Percentiles rank a stretch among this genome's conserved stretches.
These are phyloP conservation scores for Silvanus unidentatus DNA, from an alignment of 2,888 invertebrate species.

Conservation along the genomic window DNA sequence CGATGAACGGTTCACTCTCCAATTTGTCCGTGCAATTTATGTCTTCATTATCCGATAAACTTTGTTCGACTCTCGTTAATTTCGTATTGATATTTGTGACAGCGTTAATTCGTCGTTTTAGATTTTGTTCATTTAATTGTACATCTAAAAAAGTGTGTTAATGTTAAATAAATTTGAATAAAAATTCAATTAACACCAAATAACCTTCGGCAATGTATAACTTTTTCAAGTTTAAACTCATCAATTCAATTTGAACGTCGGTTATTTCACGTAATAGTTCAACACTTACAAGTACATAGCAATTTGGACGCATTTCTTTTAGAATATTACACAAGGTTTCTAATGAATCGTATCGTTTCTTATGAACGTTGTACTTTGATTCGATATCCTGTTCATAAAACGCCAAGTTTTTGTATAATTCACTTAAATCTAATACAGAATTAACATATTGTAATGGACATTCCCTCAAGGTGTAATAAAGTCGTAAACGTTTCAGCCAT, in stretches of 20 bases:
- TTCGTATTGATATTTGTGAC: constrained; percentile 29
- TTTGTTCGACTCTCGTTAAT: constrained; percentile 13
- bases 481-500: constrained; percentile 55
- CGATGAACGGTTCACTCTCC: too few species aligned
- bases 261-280: constrained; percentile 51
- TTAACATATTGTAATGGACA: constrained; percentile 56
- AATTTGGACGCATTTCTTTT: constrained; percentile 52
- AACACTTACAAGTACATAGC: constrained; percentile 47
- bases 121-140: constrained; percentile 4
- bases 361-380: constrained; percentile 53
- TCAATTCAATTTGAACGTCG: constrained; percentile 58
- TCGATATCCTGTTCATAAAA: constrained; percentile 69
- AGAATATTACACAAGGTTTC: constrained; percentile 54
- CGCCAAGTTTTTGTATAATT: constrained; percentile 60
- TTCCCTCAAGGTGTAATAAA: constrained; percentile 55
- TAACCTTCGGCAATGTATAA: constrained; percentile 37
- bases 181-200: too few species aligned
- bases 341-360: constrained; percentile 54
- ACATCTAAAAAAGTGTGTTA: too few species aligned
- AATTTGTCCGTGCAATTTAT: too few species aligned
- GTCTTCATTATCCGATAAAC: too few species aligned
- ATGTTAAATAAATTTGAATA: too few species aligned
- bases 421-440: constrained; percentile 56
- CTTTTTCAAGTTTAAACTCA: constrained; percentile 57
- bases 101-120: constrained; percentile 25